phyloP scores from a whole-genome alignment of 2,797 vertebrate genomes.

The Pseudochromis fuscus region DNA sequence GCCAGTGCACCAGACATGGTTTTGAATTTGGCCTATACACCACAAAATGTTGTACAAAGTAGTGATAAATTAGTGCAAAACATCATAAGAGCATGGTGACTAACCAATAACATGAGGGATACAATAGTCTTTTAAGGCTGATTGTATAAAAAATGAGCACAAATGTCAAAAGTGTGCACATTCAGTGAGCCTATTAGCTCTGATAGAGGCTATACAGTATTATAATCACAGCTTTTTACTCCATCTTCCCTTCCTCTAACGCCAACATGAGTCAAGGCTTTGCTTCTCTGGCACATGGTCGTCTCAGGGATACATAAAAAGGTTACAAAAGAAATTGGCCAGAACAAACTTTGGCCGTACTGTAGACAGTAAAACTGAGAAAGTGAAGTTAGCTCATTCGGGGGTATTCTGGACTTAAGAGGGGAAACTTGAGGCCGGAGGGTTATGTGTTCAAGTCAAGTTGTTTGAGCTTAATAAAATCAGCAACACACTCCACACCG shows the following conservation, averaged over 20 bases:
- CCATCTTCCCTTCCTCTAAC: slow-evolving; percentile 30
- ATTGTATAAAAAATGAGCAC: too few species aligned
- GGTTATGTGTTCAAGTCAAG: neutral
- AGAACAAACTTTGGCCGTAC: slow-evolving; percentile 29
- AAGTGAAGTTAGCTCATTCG: neutral
- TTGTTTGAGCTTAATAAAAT: too few species aligned
- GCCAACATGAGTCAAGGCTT: slow-evolving; percentile 32
- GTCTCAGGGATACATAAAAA: slow-evolving; percentile 11
- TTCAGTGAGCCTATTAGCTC: neutral
- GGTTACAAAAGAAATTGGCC: slow-evolving; percentile 37
- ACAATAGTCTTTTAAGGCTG: too few species aligned
- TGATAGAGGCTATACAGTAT: slow-evolving; percentile 20
- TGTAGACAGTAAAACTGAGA: neutral
- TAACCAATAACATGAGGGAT: too few species aligned
- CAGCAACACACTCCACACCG: too few species aligned
- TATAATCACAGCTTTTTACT: slow-evolving; percentile 10
- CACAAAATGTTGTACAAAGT: too few species aligned
- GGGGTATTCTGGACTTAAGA: slow-evolving; percentile 3
- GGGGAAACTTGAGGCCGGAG: neutral
- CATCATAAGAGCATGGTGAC: too few species aligned
- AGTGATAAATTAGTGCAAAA: too few species aligned
- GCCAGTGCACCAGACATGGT: neutral
- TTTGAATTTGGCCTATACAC: neutral
- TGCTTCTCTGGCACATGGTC: slow-evolving; percentile 5
- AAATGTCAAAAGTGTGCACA: neutral